These are phyloP conservation scores for Myiozetetes cayanensis DNA, from an alignment of 2,113 vertebrate genomes.

Conservation along the genomic window DNA sequence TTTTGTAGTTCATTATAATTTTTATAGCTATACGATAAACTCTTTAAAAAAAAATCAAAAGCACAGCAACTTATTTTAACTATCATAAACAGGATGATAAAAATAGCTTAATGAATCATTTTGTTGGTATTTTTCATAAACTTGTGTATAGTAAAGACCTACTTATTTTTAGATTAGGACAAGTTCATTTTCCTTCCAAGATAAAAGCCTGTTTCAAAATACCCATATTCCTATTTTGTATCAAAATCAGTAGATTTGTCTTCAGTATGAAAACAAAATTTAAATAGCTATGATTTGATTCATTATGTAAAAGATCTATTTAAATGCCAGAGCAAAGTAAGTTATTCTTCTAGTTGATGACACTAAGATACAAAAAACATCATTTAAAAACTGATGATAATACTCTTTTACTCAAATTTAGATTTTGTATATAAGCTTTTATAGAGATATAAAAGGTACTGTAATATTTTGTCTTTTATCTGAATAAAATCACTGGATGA, in stretches of 20 bases:
- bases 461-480: background rate
- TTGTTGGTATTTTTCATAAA: background rate
- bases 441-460: background rate
- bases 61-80: background rate
- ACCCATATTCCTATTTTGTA: background rate
- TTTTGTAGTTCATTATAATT: background rate
- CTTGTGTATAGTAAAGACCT: background rate
- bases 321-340: background rate
- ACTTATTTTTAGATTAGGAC: background rate
- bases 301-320: background rate
- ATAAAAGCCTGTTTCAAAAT: background rate
- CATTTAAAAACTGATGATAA: background rate
- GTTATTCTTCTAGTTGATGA: background rate
- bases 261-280: background rate
- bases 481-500: background rate
- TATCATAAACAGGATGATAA: background rate
- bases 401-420: background rate
- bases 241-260: background rate
- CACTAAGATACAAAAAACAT: background rate
- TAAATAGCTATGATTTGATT: background rate
- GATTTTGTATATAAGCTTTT: background rate
- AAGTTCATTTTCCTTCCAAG: background rate
- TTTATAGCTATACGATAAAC: slow-evolving; percentile 3
- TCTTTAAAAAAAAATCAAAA: background rate
- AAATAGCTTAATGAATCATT: slow-evolving; percentile 17